Base-by-base conservation (phyloP, 2,888 invertebrate genomes). In the Pocota personata region DNA sequence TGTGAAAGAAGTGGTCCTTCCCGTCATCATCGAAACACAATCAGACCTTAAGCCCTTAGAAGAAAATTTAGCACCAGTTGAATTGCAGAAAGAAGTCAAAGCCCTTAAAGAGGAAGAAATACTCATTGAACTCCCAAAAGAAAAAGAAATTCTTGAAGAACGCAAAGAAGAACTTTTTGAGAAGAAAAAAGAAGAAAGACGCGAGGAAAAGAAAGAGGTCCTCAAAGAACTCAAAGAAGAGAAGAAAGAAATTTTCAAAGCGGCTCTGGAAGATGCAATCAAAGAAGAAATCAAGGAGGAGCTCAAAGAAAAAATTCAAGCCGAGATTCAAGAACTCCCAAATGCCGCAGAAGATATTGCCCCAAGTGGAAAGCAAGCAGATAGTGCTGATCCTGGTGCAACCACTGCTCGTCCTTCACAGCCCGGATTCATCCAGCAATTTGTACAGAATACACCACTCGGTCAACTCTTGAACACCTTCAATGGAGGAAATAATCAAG, bases 391-490 rank as follows among this genome's bases (percentile, higher is more conserved):
- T 50, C 77, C 87, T 3, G 69, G 24, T 14, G 52, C 87, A 27
- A 82, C 87, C 32, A 87, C 82, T 48, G 82, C 77, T 67, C 82
- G 82, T 40, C 87, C 87, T 6, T 14, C 60, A 3, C 86, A 86
- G 67, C 80, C 76, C 10, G 87, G 87, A 16, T 82, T 87, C 69
- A 82, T 87, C 16, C 87, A 87, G 19, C 82, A 82, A 14, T 21
- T 87, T 2, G 87, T 87, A 2, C 87, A 87, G 66, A 91, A 90
- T 30, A 90, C 90, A 0, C 91, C 91, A 2, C 88, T 91, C 30
- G 91, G 91, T 1, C 90, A 90, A 40, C 89, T 91, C 27, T 88
- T 91, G 10, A 91, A 69, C 24, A 82, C 40, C 3, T 82, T 86
- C 55, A 86, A 72, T 35, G 67, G 57, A 16, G 77, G 50, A 10